Conservation (phyloP, 2,888 invertebrate genomes). For the Liopterus haemorrhoidalis region DNA sequence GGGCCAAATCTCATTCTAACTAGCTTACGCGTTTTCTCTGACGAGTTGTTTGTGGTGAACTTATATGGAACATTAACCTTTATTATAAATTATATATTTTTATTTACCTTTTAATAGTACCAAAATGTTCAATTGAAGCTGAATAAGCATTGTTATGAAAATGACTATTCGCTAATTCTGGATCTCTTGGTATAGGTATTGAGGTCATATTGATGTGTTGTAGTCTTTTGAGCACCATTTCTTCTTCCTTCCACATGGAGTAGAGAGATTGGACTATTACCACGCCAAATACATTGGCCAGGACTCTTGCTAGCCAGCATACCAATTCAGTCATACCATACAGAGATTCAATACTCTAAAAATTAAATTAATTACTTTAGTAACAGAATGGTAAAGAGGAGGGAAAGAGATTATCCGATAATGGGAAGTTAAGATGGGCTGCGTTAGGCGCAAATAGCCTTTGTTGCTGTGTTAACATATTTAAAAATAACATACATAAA, state of each 20-base stretch:
- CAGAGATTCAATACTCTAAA: constrained; percentile 46
- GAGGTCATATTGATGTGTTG: constrained; percentile 46
- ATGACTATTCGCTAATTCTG: constrained; percentile 28
- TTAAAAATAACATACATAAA: too few species aligned
- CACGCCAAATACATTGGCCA: constrained; percentile 46
- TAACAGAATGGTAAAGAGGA: too few species aligned
- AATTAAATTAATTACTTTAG: constrained; percentile 31
- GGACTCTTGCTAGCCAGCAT: constrained; percentile 47
- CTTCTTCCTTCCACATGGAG: constrained; percentile 51
- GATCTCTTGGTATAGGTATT: constrained; percentile 37
- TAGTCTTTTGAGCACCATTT: constrained; percentile 46
- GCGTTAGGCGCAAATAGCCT: too few species aligned
- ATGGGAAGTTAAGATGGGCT: too few species aligned
- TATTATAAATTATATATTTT: background rate
- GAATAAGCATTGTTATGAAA: constrained; percentile 45
- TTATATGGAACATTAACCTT: too few species aligned
- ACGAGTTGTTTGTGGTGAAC: too few species aligned
- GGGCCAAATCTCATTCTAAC: too few species aligned
- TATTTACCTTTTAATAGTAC: constrained; percentile 22
- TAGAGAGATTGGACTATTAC: constrained; percentile 50
- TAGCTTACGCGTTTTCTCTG: too few species aligned
- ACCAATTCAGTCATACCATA: constrained; percentile 49
- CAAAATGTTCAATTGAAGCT: constrained; percentile 39
- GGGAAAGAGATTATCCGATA: too few species aligned
- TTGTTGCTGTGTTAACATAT: too few species aligned